These are phyloP conservation scores for Drosophila leontia DNA, from an alignment of 1,140 invertebrate genomes.

Conservation along the genomic window DNA sequence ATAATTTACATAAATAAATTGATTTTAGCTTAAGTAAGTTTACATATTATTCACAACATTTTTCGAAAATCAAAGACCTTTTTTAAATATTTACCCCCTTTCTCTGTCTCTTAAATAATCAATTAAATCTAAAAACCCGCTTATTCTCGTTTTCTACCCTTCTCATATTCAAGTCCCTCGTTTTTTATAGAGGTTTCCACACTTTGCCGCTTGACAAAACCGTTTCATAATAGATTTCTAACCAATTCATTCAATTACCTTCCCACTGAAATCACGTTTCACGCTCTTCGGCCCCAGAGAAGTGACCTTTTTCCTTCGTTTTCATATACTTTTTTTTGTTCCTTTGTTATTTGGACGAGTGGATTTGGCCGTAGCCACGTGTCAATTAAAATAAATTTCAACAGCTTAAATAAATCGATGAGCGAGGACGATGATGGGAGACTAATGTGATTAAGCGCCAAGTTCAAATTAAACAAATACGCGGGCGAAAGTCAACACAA, in stretches of 20 bases:
- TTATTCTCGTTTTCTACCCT: constrained; percentile 5
- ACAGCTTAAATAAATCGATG: constrained; percentile 46
- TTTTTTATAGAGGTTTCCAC: constrained; percentile 19
- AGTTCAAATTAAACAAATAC: constrained; percentile 50
- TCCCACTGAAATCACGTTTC: constrained; percentile 40
- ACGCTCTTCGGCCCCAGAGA: constrained; percentile 24
- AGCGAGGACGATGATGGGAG: constrained; percentile 1
- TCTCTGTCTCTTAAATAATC: neutral
- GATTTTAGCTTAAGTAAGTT: no score
- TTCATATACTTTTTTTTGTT: neutral
- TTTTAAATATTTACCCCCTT: neutral
- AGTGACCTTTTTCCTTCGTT: constrained; percentile 17
- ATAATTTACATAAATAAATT: no score
- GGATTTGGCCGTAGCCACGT: constrained; percentile 32
- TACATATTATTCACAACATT: no score
- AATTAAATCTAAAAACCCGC: constrained; percentile 2
- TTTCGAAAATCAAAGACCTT: no score
- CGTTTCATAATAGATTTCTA: constrained; percentile 38
- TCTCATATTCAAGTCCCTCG: constrained; percentile 10
- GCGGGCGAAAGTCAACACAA: constrained; percentile 22
- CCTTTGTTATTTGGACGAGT: constrained; percentile 11
- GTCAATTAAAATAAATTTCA: constrained; percentile 48
- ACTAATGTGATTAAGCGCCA: constrained; percentile 43
- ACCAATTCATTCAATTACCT: constrained; percentile 44
- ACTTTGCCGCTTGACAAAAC: constrained; percentile 27